Evolutionary conservation across 2,888 invertebrate genomes (phyloP).

Genomic region (Sarcophaga subvicina): DNA sequence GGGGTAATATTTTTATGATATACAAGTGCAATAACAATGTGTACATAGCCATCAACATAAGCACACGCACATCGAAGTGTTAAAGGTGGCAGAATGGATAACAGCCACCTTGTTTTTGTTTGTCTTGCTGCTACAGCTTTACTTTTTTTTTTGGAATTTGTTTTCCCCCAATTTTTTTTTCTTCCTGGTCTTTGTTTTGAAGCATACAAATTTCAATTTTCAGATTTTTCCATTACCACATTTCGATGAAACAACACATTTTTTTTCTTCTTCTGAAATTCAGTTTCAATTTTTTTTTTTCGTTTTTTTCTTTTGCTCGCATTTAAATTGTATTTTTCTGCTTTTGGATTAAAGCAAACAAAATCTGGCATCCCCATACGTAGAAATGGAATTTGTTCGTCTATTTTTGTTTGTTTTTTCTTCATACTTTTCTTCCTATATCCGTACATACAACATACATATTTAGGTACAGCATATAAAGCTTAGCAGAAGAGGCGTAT

Average conservation of each 20-base stretch:
- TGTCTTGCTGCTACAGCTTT: too few relatives aligned
- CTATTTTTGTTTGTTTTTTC: too few relatives aligned
- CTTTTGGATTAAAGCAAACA: constrained; percentile 53
- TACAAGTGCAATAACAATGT: constrained; percentile 61
- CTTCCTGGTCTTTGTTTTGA: constrained; percentile 30
- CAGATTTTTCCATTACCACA: constrained; percentile 62
- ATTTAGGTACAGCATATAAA: not conserved
- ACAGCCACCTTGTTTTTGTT: constrained; percentile 25
- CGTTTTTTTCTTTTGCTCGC: not conserved
- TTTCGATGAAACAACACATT: constrained; percentile 15
- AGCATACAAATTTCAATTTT: constrained; percentile 64
- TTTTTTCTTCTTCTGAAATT: constrained; percentile 23
- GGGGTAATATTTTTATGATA: constrained; percentile 34
- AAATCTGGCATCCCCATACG: constrained; percentile 38
- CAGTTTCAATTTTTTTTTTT: constrained; percentile 16
- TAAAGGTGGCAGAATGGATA: constrained; percentile 56
- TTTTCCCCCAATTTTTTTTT: constrained; percentile 1
- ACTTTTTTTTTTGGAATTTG: not conserved
- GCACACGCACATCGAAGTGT: constrained; percentile 33
- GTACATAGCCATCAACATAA: too few relatives aligned
- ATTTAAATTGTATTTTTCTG: too few relatives aligned
- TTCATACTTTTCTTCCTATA: not conserved
- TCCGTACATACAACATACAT: not conserved
- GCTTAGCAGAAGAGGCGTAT: not conserved
- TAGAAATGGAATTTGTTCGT: not conserved